Percentiles rank a stretch among this genome's conserved stretches.
phyloP scores from a whole-genome alignment of 2,888 invertebrate genomes.

The Dioctria rufipes region DNA sequence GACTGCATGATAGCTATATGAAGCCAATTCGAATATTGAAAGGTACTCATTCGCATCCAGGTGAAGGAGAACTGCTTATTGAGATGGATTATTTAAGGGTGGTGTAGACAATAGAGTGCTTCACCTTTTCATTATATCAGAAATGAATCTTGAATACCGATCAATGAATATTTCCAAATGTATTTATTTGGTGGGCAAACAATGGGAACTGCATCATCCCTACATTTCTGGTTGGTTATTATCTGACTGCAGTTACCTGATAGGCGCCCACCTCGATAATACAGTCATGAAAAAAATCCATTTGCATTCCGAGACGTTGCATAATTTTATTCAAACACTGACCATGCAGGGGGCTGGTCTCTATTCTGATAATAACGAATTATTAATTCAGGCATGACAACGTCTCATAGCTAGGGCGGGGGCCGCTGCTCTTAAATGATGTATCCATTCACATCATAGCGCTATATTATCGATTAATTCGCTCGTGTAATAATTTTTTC shows the following conservation, averaged over 20 bases:
- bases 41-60: neutral
- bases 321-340: too few relatives aligned
- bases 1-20: neutral
- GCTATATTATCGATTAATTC: too few relatives aligned
- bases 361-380: too few relatives aligned
- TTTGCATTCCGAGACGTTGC: too few relatives aligned
- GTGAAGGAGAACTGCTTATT: conserved; percentile 3
- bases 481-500: too few relatives aligned
- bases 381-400: too few relatives aligned
- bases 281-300: too few relatives aligned
- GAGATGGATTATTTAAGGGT: neutral
- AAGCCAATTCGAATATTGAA: neutral
- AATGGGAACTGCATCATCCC: neutral
- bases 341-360: too few relatives aligned
- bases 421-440: too few relatives aligned
- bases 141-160: neutral
- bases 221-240: neutral
- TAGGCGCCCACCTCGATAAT: too few relatives aligned
- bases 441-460: too few relatives aligned
- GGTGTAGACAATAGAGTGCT: neutral
- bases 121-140: neutral
- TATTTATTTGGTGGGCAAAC: conserved; percentile 6
- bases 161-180: neutral
- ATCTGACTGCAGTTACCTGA: neutral
- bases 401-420: too few relatives aligned